Base-by-base conservation (phyloP, 2,888 invertebrate species). In the Acronicta psi region DNA sequence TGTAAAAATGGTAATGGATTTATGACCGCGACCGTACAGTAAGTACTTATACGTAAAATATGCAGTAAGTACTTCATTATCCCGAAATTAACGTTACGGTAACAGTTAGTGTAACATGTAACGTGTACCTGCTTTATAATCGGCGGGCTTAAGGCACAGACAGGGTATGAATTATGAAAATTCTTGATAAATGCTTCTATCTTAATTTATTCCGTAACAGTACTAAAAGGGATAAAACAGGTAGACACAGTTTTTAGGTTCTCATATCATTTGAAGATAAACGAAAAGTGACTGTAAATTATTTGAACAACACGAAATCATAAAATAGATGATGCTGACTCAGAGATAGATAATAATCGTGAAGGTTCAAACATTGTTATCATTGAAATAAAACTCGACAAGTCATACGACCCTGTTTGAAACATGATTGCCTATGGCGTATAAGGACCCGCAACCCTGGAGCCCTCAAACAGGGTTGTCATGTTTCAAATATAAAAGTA, bases 371-470 rank as follows among this genome's bases (percentile, higher is more conserved):
- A 31, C 17, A 11, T 44, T 43, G 25, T 37, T 11, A 49, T 55
- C 29, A 45, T 44, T 29, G n/a, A 51, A 67, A 68, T 57, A 59
- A 72, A 59, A 67, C 66, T 42, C 45, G 42, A 59, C 62, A 64
- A 53, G 54, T 60, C 51, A 51, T 61, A 75, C 73, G 71, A 77
- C 62, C 69, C 70, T 72, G 68, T 69, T 72, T 62, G 58, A 60
- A 51, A 71, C 63, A 79, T 80, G 77, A 83, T 85, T 83, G 79
- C 77, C 75, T 80, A 81, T 77, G 68, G 73, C 77, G 65, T 69
- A 77, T 73, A 75, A 75, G 73, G 69, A 72, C 59, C 44, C 17
- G 41, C 29, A 16, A 40, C 58, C 47, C 46, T 42, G 18, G 23
- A 52, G 36, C 37, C 40, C 16, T 36, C 18, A 59, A 52, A 59